phyloP scores from a whole-genome alignment of 2,888 invertebrate genomes.

The Epirrhoe alternata region DNA sequence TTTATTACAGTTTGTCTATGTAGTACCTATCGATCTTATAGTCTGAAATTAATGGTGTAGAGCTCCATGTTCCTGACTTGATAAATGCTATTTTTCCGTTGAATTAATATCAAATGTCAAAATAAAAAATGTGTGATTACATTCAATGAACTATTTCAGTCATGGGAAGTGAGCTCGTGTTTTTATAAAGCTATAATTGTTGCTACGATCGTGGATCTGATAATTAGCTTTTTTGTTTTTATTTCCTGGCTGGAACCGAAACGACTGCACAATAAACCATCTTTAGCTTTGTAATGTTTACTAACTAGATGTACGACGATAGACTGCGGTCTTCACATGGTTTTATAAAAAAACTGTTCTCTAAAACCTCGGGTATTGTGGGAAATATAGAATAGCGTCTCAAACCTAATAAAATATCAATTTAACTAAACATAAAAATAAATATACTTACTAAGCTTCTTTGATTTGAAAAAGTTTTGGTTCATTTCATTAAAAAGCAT shows the following conservation, averaged over 20 bases:
- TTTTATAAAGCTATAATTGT: conserved; percentile 70
- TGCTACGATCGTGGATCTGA: conserved; percentile 64
- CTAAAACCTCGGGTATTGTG: too few relatives aligned
- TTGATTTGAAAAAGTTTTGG: too few relatives aligned
- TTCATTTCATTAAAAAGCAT: too few relatives aligned
- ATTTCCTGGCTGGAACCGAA: conserved; percentile 31
- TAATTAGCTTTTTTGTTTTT: conserved; percentile 51
- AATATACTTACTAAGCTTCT: too few relatives aligned
- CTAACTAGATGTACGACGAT: background rate
- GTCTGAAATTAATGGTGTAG: background rate
- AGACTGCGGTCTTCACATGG: background rate
- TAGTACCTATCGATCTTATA: too few relatives aligned
- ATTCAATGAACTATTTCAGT: conserved; percentile 65
- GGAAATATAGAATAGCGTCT: too few relatives aligned
- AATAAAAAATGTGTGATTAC: conserved; percentile 40
- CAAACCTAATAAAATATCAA: too few relatives aligned
- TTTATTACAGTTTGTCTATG: too few relatives aligned
- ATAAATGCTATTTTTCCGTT: conserved; percentile 20
- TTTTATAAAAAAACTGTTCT: too few relatives aligned
- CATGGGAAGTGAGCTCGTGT: conserved; percentile 79
- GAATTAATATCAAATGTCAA: conserved; percentile 29
- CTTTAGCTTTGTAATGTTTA: background rate
- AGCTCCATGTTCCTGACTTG: conserved; percentile 3
- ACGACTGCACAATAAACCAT: conserved; percentile 9
- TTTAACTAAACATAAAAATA: too few relatives aligned